Evolutionary conservation across 2,113 vertebrate species (phyloP).

Genomic region (Chaenogobius annularis): DNA sequence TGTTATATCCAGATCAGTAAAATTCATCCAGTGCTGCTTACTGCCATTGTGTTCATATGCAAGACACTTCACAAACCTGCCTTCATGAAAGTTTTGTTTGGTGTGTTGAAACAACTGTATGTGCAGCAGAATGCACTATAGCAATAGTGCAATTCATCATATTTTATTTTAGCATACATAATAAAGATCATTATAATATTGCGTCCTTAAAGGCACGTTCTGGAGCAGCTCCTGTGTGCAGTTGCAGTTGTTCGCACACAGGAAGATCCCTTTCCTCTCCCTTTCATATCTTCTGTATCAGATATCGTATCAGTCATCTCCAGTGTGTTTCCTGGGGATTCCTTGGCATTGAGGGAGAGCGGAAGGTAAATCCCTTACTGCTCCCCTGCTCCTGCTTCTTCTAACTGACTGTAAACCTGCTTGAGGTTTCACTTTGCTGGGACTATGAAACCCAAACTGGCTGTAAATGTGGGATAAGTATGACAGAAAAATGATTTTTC

Average conservation of each 20-base stretch:
- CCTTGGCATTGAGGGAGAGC: slow-evolving; percentile 25
- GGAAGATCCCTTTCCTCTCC: slow-evolving; percentile 22
- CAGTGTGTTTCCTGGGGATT: slow-evolving; percentile 42
- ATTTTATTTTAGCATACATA: background rate
- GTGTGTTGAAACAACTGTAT: too few relatives aligned
- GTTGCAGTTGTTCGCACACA: slow-evolving; percentile 1
- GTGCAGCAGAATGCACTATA: background rate
- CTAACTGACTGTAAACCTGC: slow-evolving; percentile 55
- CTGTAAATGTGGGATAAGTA: slow-evolving; percentile 43
- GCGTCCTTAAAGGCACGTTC: background rate
- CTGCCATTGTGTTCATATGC: too few relatives aligned
- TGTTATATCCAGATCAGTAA: too few relatives aligned
- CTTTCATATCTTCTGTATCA: slow-evolving; percentile 30
- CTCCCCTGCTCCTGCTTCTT: slow-evolving; percentile 15
- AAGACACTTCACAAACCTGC: too few relatives aligned
- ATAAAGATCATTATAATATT: background rate
- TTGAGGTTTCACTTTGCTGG: slow-evolving; percentile 64
- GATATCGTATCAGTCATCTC: slow-evolving; percentile 24
- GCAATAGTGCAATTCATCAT: background rate
- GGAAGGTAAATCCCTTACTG: slow-evolving; percentile 14
- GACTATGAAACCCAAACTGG: slow-evolving; percentile 72
- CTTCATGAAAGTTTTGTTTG: too few relatives aligned
- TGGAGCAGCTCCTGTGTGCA: background rate
- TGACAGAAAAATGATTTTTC: background rate
- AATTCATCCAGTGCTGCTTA: too few relatives aligned